Percentiles rank a stretch among this genome's conserved stretches.
phyloP scores from a whole-genome alignment of 2,797 vertebrate genomes.

The Carapus acus region DNA sequence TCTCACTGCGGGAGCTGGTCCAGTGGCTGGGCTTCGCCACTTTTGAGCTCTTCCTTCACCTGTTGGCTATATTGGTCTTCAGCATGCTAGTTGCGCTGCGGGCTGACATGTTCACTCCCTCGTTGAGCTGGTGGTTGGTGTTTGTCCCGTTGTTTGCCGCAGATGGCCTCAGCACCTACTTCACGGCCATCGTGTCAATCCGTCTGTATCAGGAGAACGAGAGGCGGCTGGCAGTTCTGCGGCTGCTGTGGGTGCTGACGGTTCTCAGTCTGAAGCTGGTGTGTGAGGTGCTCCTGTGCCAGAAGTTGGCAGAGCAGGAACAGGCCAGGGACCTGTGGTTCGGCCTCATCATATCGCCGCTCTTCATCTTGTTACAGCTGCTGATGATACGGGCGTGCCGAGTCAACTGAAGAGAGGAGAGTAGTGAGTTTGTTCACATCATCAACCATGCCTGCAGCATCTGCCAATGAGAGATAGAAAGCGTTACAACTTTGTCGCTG shows the following conservation, averaged over 20 bases:
- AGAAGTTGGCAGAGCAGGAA: slow-evolving; percentile 88
- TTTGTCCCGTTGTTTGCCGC: slow-evolving; percentile 91
- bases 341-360: slow-evolving; percentile 89
- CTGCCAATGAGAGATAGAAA: slow-evolving; percentile 49
- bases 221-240: slow-evolving; percentile 89
- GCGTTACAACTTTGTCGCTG: slow-evolving; percentile 20
- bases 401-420: slow-evolving; percentile 75
- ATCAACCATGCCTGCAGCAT: slow-evolving; percentile 2
- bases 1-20: slow-evolving; percentile 91
- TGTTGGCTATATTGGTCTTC: slow-evolving; percentile 82
- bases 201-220: slow-evolving; percentile 97
- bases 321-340: slow-evolving; percentile 85
- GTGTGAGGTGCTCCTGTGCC: slow-evolving; percentile 95
- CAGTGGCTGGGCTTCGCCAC: slow-evolving; percentile 98
- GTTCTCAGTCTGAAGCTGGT: slow-evolving; percentile 97
- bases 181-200: slow-evolving; percentile 95
- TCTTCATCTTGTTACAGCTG: slow-evolving; percentile 96
- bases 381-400: slow-evolving; percentile 97
- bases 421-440: neutral
- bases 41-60: slow-evolving; percentile 92
- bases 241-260: slow-evolving; percentile 96
- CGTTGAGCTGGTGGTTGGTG: slow-evolving; percentile 89
- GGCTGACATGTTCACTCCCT: slow-evolving; percentile 70
- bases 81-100: slow-evolving; percentile 86
- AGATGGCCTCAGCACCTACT: slow-evolving; percentile 97